A percentile compares a stretch with the other conserved stretches of the same genome.
phyloP scores from a whole-genome alignment of 2,113 vertebrate genomes.

The Corythornis madagascariensis region DNA sequence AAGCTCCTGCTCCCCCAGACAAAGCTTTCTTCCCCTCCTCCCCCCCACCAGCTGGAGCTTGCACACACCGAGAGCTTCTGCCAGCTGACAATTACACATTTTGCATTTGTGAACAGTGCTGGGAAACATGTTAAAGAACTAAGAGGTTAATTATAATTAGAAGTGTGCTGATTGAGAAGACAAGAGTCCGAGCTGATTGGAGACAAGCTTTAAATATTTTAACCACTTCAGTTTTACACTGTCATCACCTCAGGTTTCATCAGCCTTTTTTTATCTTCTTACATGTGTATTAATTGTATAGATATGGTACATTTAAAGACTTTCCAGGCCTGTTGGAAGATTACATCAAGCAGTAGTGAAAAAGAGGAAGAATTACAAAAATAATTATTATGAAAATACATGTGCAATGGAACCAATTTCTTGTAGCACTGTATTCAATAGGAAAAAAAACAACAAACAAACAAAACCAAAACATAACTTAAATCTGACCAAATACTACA shows the following conservation, averaged over 20 bases:
- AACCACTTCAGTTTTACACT: neutral
- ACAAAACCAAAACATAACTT: neutral
- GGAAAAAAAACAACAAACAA: neutral
- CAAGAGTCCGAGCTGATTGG: neutral
- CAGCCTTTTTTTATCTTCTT: neutral
- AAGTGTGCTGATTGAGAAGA: neutral
- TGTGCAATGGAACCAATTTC: neutral
- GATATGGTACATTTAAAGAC: neutral
- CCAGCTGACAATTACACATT: neutral
- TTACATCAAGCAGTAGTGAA: neutral
- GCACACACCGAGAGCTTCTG: neutral
- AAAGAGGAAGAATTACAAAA: neutral
- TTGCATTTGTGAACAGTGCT: neutral
- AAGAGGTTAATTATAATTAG: constrained; percentile 24
- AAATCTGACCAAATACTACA: neutral
- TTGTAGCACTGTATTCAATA: neutral
- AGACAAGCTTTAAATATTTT: neutral
- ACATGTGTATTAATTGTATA: neutral
- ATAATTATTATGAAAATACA: neutral
- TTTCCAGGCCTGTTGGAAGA: neutral
- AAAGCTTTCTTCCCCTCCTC: neutral
- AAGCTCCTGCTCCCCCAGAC: neutral
- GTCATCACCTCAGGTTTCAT: neutral
- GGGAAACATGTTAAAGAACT: neutral
- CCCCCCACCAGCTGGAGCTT: rapidly evolving